phyloP scores from a whole-genome alignment of 2,797 vertebrate species.

The Argya squamiceps region DNA sequence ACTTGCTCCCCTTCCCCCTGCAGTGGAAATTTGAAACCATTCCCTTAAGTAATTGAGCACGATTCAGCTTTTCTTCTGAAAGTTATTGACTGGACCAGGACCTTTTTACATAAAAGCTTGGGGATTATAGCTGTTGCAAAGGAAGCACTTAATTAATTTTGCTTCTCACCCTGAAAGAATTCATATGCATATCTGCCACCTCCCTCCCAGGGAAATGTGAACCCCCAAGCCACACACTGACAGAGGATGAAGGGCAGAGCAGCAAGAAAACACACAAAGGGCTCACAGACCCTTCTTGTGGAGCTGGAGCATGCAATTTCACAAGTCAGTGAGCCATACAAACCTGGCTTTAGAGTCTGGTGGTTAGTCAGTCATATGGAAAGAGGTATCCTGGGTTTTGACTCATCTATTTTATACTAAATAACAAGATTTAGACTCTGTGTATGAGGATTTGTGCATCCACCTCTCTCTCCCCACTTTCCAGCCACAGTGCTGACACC shows the following conservation, averaged over 20 bases:
- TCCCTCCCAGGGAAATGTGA: neutral
- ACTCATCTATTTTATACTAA: neutral
- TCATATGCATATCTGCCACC: neutral
- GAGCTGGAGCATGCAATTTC: conserved; percentile 32
- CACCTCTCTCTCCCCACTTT: neutral
- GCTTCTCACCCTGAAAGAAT: neutral
- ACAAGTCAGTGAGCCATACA: conserved; percentile 22
- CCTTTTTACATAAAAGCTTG: neutral
- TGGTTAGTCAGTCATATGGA: conserved; percentile 31
- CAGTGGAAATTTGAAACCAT: neutral
- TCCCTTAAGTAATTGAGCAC: neutral
- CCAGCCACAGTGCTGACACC: neutral
- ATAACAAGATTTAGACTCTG: neutral
- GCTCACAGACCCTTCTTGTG: neutral
- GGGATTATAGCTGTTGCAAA: neutral
- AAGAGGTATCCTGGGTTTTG: conserved; percentile 3
- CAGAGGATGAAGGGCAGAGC: neutral
- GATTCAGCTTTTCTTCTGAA: neutral
- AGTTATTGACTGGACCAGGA: neutral
- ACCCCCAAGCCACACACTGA: neutral
- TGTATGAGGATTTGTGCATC: neutral
- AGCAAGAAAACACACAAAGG: neutral
- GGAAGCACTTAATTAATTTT: conserved; percentile 15
- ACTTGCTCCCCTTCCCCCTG: neutral
- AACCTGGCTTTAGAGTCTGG: neutral